A percentile compares a stretch with the other conserved stretches of the same genome.
Evolutionary conservation across 2,797 vertebrate genomes (phyloP).

Genomic region (Myiotriccus ornatus): DNA sequence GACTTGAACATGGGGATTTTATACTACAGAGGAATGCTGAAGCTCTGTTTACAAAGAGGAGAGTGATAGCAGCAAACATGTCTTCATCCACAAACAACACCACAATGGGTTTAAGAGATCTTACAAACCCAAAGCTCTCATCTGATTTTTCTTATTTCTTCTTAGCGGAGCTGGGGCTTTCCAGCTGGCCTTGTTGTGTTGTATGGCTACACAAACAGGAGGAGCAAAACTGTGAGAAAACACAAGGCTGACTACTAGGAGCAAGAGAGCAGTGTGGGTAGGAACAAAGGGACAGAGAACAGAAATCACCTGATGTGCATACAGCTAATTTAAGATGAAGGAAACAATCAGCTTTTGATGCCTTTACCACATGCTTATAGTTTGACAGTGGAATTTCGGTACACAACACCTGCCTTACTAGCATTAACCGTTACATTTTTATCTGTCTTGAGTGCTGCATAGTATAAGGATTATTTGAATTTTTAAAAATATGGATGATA

Average conservation of each 20-base stretch:
- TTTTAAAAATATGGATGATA: not conserved
- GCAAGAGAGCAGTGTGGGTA: not conserved
- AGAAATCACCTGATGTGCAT: not conserved
- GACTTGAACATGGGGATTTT: not conserved
- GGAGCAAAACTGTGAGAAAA: not conserved
- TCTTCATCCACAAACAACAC: not conserved
- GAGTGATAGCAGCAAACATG: not conserved
- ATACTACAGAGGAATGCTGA: rapidly evolving
- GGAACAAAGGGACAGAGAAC: not conserved
- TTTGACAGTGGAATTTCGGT: not conserved
- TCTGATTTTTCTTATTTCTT: not conserved
- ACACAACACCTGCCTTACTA: not conserved
- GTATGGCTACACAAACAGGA: not conserved
- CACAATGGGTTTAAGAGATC: not conserved
- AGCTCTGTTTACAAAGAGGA: not conserved
- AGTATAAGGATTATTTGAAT: not conserved
- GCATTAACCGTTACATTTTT: not conserved
- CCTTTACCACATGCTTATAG: not conserved
- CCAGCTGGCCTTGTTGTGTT: not conserved
- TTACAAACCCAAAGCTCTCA: not conserved
- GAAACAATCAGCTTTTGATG: not conserved
- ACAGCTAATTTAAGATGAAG: not conserved
- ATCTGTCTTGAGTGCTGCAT: not conserved
- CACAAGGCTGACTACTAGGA: not conserved
- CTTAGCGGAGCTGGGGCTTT: not conserved